Evolutionary conservation across 2,797 vertebrate genomes (phyloP), one percentile per base, ranked within the genome.

Genomic region (Anisognathus igniventris): DNA sequence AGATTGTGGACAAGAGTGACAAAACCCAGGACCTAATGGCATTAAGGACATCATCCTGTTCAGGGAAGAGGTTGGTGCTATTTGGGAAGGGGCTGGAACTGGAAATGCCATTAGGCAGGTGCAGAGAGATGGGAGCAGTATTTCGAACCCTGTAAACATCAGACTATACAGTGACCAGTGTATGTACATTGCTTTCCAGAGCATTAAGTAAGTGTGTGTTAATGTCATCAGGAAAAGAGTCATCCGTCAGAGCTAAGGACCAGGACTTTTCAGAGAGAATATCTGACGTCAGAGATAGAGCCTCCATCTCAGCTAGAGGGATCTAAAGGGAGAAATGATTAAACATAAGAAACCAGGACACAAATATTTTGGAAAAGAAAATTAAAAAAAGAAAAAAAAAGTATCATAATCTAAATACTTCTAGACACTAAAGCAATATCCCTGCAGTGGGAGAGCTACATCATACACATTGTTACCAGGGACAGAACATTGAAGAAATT

Each of bases 291-390:
- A 99, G 98, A 99, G 99, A 99, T 98, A 99, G 98, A 98, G 98
- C 99, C 98, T 99, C 99, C 99, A 99, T 99, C 98, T 99, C 99
- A 98, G 99, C 99, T 99, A 99, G 99, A 98, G 98, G 99, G 98
- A 99, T 99, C 99, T 99, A 98, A 98, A 98, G 98, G 98, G 98
- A 99, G 98, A 99, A 98, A 99, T 96, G 98, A 98, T 98, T 95
- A 98, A 98, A 97, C 98, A 97, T 99, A 97, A 99, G 98, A 98
- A 98, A 98, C 95, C 94, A 97, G 96, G 97, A 97, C 96, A 95
- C 68, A 74, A 62, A 93, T 83, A 60, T 90, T 97, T 90, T 17
- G 81, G 92, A 84, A 95, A 85, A 91, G 20, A 93, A 85, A 91
- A 71, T 58, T 25, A 14, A 19, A 53, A 14, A 27, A 30, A 53